Conservation (phyloP, 2,113 vertebrate genomes). For the Willisornis vidua region DNA sequence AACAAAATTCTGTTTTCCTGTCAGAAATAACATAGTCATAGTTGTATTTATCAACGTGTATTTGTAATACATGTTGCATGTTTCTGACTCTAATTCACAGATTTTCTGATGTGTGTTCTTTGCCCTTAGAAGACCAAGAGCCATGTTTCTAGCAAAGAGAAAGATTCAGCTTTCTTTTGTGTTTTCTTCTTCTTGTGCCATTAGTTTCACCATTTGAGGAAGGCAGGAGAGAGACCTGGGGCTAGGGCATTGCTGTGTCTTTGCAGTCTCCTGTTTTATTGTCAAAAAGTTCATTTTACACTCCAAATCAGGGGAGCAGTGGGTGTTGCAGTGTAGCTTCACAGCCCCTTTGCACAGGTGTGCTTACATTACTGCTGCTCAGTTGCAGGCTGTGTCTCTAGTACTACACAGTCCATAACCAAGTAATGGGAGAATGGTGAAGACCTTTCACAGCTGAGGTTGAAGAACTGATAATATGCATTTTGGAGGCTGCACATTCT, state of each 20-base stretch:
- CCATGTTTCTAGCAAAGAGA: background rate
- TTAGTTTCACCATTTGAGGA: background rate
- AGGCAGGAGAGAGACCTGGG: background rate
- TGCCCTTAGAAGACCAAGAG: background rate
- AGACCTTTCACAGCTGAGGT: background rate
- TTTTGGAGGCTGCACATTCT: background rate
- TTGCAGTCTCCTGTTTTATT: background rate
- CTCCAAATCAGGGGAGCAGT: background rate
- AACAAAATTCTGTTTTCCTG: background rate
- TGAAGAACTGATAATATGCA: background rate
- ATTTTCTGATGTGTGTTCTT: background rate
- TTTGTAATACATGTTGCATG: background rate
- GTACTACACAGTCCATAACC: background rate
- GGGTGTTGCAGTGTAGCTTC: background rate
- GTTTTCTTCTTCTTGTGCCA: background rate
- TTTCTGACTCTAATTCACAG: background rate
- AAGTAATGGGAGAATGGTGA: background rate
- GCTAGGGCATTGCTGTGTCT: background rate
- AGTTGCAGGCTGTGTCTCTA: background rate
- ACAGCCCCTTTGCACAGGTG: accelerated
- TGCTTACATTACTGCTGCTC: background rate
- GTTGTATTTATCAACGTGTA: background rate
- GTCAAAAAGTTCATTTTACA: background rate
- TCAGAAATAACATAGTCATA: background rate
- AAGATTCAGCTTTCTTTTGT: background rate